Conservation (phyloP, 2,113 vertebrate genomes). For the Pluvialis apricaria region DNA sequence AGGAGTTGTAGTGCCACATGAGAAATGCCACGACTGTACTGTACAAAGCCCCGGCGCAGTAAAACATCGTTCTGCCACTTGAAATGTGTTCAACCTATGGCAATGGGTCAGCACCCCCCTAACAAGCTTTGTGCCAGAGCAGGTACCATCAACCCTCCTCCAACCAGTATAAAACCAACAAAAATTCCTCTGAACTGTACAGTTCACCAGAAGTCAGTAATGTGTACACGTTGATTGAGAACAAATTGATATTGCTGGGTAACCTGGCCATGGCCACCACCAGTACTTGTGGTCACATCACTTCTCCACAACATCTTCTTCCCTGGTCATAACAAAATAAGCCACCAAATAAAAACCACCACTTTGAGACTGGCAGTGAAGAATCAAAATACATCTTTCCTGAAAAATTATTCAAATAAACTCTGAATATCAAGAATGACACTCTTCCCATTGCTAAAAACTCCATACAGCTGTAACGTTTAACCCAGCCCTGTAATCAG, state of each 20-base stretch:
- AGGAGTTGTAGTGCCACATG: background rate
- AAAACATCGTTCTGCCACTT: accelerated
- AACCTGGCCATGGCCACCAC: no score
- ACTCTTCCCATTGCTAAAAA: background rate
- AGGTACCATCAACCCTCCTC: background rate
- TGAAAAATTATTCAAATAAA: background rate
- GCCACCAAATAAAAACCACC: background rate
- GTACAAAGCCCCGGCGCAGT: background rate
- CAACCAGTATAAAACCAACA: background rate
- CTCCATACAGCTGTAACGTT: background rate
- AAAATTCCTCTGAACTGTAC: background rate
- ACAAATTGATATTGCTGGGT: background rate
- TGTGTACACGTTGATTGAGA: accelerated
- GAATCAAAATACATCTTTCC: background rate
- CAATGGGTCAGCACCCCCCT: background rate
- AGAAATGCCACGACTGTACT: background rate
- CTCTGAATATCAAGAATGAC: background rate
- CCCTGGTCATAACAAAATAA: accelerated
- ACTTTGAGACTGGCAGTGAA: background rate
- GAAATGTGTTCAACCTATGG: accelerated
- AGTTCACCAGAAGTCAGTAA: background rate
- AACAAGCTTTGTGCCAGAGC: background rate
- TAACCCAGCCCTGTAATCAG: background rate
- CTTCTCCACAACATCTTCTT: background rate
- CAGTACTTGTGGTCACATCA: background rate